Base-by-base conservation (phyloP, 2,888 invertebrate genomes). In the Tholera decimalis region DNA sequence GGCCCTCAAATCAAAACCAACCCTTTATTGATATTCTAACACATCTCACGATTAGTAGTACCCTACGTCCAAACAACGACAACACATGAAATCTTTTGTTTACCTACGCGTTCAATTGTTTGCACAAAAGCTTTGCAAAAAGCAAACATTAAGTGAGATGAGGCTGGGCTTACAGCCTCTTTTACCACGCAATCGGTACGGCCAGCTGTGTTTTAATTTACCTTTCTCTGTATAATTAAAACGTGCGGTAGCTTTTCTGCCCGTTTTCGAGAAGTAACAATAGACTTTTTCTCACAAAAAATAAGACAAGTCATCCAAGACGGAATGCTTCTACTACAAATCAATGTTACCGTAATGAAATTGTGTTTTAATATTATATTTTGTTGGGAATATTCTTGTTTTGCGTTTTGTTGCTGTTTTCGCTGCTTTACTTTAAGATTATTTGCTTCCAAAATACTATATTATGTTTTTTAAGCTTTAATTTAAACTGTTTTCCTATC, bases 151-250 rank as follows among this genome's bases (percentile, higher is more conserved):
- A 72, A 75, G 79, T 85, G 87, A 86, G 88, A 88, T 86, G 87
- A 88, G 83, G 79, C 83, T 85, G 67, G 79, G 82, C 83, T 80
- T 82, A 73, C 44, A n/a, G 18, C 6, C 47, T 87, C 86, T 85
- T 88, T 89, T 85, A 86, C 82, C 77, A 84, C 83, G 82, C 83
- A 86, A 90, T 91, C 89, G 86, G 85, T 86, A 88, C 88, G 91
- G 89, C 74, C 89, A 90, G 89, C 81, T 89, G 92, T 91, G 91
- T 94, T 94, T 94, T 93, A 94, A 94, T 94, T 92, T 92, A 92
- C 91, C 93, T 90, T 89, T 86, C 90, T 88, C 89, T 89, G 90
- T 92, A 90, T 91, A 93, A 93, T 94, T 93, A 93, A 94, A 93
- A 92, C 83, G 91, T 88, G 89, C 84, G 88, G 88, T 86, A 85